A percentile compares a stretch with the other conserved stretches of the same genome.
Conservation (phyloP, 2,888 invertebrate genomes). For the Idaea straminata region DNA sequence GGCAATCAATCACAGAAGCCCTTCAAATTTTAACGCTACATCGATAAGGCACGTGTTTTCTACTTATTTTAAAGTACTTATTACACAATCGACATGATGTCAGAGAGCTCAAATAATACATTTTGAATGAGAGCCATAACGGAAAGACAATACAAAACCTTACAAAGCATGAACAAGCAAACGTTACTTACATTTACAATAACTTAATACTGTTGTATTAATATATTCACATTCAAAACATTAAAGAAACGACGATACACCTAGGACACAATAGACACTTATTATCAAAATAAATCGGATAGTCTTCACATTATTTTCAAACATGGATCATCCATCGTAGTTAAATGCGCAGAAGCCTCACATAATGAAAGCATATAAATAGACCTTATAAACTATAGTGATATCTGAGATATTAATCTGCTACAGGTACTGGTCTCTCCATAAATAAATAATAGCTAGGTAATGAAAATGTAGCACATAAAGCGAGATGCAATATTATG, state of each 20-base stretch:
- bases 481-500: slow-evolving; percentile 24
- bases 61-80: slow-evolving; percentile 4
- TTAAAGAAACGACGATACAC: slow-evolving; percentile 29
- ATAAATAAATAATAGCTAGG: slow-evolving; percentile 45
- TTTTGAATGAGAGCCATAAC: slow-evolving; percentile 27
- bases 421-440: slow-evolving; percentile 42
- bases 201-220: slow-evolving; percentile 47
- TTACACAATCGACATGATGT: slow-evolving; percentile 11
- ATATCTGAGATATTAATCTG: slow-evolving; percentile 38
- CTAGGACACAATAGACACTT: slow-evolving; percentile 46
- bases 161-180: slow-evolving; percentile 18
- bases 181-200: slow-evolving; percentile 16
- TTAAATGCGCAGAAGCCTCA: slow-evolving; percentile 76
- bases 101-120: slow-evolving; percentile 38
- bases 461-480: slow-evolving; percentile 17
- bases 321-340: slow-evolving; percentile 55
- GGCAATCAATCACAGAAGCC: background rate
- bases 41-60: slow-evolving; percentile 1
- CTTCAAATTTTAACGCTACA: background rate
- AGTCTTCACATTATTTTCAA: slow-evolving; percentile 47
- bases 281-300: slow-evolving; percentile 46
- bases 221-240: slow-evolving; percentile 36
- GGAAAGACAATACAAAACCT: slow-evolving; percentile 22
- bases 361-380: slow-evolving; percentile 53
- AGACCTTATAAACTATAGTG: slow-evolving; percentile 34